phyloP scores from a whole-genome alignment of 2,797 vertebrate species.

The Sarcoramphus papa region DNA sequence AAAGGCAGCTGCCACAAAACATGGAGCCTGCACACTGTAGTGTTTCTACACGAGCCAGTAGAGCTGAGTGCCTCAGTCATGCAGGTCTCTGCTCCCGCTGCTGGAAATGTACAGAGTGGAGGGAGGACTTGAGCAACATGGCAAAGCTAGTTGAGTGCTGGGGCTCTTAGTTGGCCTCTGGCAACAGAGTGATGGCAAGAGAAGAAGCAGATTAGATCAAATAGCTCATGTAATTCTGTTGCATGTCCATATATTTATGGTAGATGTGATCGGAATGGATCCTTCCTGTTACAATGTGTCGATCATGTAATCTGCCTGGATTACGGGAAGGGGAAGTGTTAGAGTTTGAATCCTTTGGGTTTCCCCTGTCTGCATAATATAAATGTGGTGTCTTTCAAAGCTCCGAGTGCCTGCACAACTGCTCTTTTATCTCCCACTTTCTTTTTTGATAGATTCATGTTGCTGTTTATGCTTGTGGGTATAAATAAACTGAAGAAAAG shows the following conservation, averaged over 20 bases:
- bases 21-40: fast-evolving
- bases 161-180: not conserved
- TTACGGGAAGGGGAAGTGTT: not conserved
- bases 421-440: not conserved
- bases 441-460: fast-evolving
- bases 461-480: not conserved
- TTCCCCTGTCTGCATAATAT: not conserved
- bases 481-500: not conserved
- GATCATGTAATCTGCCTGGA: not conserved
- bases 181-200: not conserved
- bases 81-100: not conserved
- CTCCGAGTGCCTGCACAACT: not conserved
- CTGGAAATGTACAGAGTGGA: fast-evolving
- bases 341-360: not conserved
- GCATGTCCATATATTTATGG: fast-evolving
- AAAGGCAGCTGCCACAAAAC: not conserved
- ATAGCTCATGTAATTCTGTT: not conserved
- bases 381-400: not conserved
- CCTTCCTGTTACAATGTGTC: not conserved
- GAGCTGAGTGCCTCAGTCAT: not conserved
- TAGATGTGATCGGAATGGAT: not conserved
- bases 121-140: not conserved
- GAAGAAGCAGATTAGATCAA: not conserved
- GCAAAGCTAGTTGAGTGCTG: not conserved
- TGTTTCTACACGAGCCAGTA: not conserved